Conservation (phyloP, 2,888 invertebrate genomes). For the Herminia tarsipennalis region DNA sequence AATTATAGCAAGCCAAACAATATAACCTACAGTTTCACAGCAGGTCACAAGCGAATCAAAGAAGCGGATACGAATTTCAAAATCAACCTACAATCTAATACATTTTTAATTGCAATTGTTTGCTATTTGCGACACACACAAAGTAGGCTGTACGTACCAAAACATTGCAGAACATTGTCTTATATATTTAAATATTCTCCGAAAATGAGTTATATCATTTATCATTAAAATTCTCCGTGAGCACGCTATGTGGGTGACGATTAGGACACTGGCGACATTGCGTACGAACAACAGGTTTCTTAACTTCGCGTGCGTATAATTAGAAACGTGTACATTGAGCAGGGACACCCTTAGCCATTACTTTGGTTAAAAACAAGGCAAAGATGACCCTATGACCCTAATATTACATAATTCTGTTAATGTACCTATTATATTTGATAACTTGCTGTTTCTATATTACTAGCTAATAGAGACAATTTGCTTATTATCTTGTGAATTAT, state of each 20-base stretch:
- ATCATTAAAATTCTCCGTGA: constrained; percentile 36
- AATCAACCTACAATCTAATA: constrained; percentile 6
- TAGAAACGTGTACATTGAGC: constrained; percentile 57
- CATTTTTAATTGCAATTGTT: constrained; percentile 18
- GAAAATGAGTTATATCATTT: constrained; percentile 15
- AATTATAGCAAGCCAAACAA: too few species aligned
- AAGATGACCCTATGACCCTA: constrained; percentile 39
- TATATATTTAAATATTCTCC: neutral
- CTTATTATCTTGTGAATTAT: constrained; percentile 8
- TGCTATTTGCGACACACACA: constrained; percentile 9
- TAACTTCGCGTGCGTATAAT: constrained; percentile 66
- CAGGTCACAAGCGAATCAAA: too few species aligned
- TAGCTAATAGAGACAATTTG: constrained; percentile 6
- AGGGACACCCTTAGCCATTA: constrained; percentile 49
- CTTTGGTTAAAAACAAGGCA: constrained; percentile 34
- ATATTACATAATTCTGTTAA: constrained; percentile 32
- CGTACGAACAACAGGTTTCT: constrained; percentile 32
- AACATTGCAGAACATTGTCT: constrained; percentile 4
- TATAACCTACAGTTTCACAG: too few species aligned
- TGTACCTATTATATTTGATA: constrained; percentile 35
- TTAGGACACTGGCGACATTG: constrained; percentile 28
- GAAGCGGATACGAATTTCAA: constrained; percentile 6
- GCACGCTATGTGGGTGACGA: constrained; percentile 23
- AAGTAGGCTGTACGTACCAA: constrained; percentile 1
- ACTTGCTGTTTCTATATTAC: constrained; percentile 12